phyloP scores from a whole-genome alignment of 2,113 vertebrate genomes.

The Urocolius indicus region DNA sequence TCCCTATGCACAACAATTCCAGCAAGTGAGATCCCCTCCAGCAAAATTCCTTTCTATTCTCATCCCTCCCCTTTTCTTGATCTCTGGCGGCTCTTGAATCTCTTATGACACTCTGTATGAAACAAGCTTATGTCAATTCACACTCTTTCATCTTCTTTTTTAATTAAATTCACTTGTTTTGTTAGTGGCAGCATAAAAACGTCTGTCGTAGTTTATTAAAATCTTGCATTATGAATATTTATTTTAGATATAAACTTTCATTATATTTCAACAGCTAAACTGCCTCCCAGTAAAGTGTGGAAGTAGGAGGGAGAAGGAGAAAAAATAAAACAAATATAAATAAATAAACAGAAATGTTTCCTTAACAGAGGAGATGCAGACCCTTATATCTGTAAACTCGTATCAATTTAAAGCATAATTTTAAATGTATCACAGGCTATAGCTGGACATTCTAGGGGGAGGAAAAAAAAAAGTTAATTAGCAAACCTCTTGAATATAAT shows the following conservation, averaged over 20 bases:
- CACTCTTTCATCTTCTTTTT: conserved; percentile 52
- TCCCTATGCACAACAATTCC: neutral
- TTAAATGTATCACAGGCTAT: neutral
- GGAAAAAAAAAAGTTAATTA: neutral
- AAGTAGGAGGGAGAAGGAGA: neutral
- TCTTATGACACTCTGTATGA: conserved; percentile 16
- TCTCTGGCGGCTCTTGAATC: conserved; percentile 45
- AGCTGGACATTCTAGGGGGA: neutral
- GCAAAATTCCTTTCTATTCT: conserved; percentile 28
- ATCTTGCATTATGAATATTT: conserved; percentile 53
- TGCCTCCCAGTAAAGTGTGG: neutral
- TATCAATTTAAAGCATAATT: neutral
- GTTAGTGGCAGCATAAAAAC: conserved; percentile 31
- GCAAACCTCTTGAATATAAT: neutral
- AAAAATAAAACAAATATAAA: neutral
- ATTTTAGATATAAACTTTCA: conserved; percentile 40
- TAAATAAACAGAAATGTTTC: neutral
- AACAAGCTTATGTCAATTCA: conserved; percentile 47
- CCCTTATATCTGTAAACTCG: neutral
- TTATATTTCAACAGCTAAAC: conserved; percentile 19
- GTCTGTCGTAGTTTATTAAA: conserved; percentile 29
- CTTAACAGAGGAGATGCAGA: neutral
- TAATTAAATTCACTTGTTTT: conserved; percentile 58
- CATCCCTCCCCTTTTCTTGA: neutral
- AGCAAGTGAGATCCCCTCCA: neutral